Percentiles rank a stretch among this genome's conserved stretches.
Evolutionary conservation across 2,797 vertebrate genomes (phyloP).

Genomic region (Caiman crocodilus): DNA sequence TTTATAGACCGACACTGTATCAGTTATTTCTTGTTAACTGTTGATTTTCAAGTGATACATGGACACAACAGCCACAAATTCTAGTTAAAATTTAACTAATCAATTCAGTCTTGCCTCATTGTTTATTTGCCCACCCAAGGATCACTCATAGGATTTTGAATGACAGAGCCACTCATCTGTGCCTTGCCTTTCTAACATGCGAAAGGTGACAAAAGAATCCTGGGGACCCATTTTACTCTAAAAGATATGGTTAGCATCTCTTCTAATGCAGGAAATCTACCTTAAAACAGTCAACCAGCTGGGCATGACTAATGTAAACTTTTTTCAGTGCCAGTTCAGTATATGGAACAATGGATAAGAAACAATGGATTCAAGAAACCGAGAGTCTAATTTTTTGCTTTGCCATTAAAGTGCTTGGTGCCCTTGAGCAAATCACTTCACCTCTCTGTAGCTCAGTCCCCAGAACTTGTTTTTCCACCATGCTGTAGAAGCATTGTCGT

Average conservation of each 20-base stretch:
- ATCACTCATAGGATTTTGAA: slow-evolving; percentile 40
- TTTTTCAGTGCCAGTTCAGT: accelerated
- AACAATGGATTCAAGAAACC: neutral
- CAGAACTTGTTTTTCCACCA: no score
- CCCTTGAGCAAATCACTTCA: neutral
- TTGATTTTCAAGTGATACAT: slow-evolving; percentile 69
- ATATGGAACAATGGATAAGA: neutral
- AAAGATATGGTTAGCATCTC: slow-evolving; percentile 28
- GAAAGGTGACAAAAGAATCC: slow-evolving; percentile 36
- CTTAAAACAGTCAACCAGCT: neutral
- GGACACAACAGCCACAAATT: slow-evolving; percentile 69
- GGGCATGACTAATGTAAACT: neutral
- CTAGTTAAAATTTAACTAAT: slow-evolving; percentile 71
- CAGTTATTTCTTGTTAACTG: slow-evolving; percentile 70
- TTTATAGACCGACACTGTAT: slow-evolving; percentile 41
- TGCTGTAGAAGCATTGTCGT: no score
- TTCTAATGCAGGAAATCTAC: neutral
- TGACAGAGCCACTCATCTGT: slow-evolving; percentile 59
- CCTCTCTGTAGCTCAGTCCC: no score
- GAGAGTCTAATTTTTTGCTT: neutral
- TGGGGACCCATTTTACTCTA: slow-evolving; percentile 5
- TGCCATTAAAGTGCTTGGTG: neutral
- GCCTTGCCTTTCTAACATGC: slow-evolving; percentile 30
- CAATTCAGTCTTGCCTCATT: slow-evolving; percentile 59
- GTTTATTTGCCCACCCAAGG: slow-evolving; percentile 58